Conservation (phyloP, 1,140 invertebrate species). For the Parapsyche elsis region DNA sequence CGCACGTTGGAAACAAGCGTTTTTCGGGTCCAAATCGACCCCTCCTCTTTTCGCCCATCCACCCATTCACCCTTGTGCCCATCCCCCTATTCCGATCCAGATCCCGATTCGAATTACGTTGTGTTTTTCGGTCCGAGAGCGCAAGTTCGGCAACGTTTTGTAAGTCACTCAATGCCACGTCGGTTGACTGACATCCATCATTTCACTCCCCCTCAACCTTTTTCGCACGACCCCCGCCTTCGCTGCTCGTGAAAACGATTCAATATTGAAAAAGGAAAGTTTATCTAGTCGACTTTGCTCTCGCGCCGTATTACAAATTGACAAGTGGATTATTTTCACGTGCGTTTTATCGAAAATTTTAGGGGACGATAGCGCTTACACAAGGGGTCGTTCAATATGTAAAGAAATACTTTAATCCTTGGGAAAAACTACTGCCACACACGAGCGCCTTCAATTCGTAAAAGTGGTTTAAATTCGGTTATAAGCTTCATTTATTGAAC, state of each 20-base stretch:
- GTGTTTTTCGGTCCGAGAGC: slow-evolving; percentile 12
- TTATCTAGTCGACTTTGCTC: slow-evolving; percentile 34
- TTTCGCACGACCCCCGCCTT: neutral
- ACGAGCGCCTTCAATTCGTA: too few species aligned
- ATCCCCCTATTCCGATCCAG: neutral
- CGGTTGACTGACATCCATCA: slow-evolving; percentile 37
- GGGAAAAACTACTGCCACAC: too few species aligned
- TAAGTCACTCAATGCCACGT: slow-evolving; percentile 46
- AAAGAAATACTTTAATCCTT: too few species aligned
- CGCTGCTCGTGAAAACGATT: slow-evolving; percentile 6
- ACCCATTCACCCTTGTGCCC: neutral
- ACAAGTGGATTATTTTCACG: slow-evolving; percentile 17
- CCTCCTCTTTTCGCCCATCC: neutral
- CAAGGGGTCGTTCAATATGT: too few species aligned
- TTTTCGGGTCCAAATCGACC: neutral
- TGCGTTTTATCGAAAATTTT: neutral
- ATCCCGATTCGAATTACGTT: neutral
- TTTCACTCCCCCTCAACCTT: slow-evolving; percentile 8
- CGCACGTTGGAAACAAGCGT: slow-evolving; percentile 1
- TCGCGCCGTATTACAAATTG: slow-evolving; percentile 10
- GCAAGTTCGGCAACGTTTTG: slow-evolving; percentile 7
- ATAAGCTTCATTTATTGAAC: too few species aligned
- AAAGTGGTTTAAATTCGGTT: too few species aligned
- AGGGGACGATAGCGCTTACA: too few species aligned
- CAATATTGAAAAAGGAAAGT: slow-evolving; percentile 42